Evolutionary conservation across 2,888 invertebrate genomes (phyloP).

Genomic region (Microplitis deprimator): DNA sequence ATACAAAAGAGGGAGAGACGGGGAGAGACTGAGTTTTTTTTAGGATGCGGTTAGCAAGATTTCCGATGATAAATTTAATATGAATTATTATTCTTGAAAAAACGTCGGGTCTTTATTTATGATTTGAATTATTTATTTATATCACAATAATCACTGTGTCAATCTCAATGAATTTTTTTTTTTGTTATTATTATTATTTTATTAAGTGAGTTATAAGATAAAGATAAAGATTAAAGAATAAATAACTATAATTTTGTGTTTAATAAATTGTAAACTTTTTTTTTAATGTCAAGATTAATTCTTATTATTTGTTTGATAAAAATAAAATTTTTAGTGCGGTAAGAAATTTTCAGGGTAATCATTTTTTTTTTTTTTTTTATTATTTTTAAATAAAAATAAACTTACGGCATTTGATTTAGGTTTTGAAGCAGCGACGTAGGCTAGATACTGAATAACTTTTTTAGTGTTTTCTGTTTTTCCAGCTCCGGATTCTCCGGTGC

Average conservation of each 20-base stretch:
- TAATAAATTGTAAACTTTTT: slow-evolving; percentile 7
- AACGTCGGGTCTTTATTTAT: slow-evolving; percentile 1
- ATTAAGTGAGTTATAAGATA: slow-evolving; percentile 12
- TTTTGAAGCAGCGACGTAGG: slow-evolving; percentile 98
- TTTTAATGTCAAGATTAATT: slow-evolving; percentile 16
- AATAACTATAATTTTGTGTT: slow-evolving; percentile 26
- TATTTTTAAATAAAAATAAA: slow-evolving; percentile 44
- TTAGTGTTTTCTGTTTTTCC: slow-evolving; percentile 99
- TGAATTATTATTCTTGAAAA: neutral
- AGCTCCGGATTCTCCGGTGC: slow-evolving; percentile 99
- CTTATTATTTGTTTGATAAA: slow-evolving; percentile 5
- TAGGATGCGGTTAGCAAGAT: slow-evolving; percentile 38
- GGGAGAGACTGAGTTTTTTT: neutral
- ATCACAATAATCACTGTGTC: slow-evolving; percentile 15
- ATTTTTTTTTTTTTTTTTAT: neutral
- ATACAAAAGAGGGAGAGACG: neutral
- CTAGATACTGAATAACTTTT: slow-evolving; percentile 99
- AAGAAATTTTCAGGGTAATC: neutral
- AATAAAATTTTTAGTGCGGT: neutral
- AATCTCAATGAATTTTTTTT: slow-evolving; percentile 18
- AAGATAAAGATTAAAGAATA: slow-evolving; percentile 9
- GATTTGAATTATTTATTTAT: slow-evolving; percentile 18
- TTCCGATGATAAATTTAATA: slow-evolving; percentile 29
- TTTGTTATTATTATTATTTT: neutral
- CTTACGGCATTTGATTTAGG: slow-evolving; percentile 92